Base-by-base conservation (phyloP, 1,140 invertebrate species). In the Pseudomyrmex sp. region DNA sequence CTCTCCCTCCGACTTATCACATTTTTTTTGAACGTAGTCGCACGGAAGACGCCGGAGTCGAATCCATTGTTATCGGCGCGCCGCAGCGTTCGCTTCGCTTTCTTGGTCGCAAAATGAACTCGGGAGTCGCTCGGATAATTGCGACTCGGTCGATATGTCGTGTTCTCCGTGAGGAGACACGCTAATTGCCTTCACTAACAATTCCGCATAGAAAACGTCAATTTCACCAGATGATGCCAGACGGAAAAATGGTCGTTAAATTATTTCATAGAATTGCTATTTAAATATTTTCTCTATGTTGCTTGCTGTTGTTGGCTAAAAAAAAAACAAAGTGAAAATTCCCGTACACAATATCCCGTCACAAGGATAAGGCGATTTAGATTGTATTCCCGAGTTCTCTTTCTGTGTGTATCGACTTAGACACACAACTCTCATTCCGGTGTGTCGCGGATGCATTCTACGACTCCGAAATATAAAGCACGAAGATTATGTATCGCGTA, bases 11-110 rank as follows among this genome's bases (percentile, higher is more conserved):
- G 62, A 68, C 26, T 77, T 77, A 66, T 26, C 62, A 68, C 50
- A 68, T 77, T 77, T 77, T 18, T 74, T 77, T 46, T 66, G 18
- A 77, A 68, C 26, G 23, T 26, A 66, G 12, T 68, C 48, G 61
- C n/a, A 20, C 9, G 48, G 50, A 77, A 77, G 13, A 56, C 68
- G 44, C 7, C 26, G 20, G 18, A 77, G 18, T 44, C 18, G 26
- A 77, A 77, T 44, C 26, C 20, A 68, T 77, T 66, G 61, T 77
- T 35, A 68, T 66, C 61, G 3, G 8, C 26, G n/a, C 8, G 46
- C 26, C 26, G 35, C 35, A 35, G 35, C 35, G 35, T 35, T 35
- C 35, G 18, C 18, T 18, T 18, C 18, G 18, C 18, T 18, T 35
- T 35, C 23, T 35, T n/a, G 12, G 66, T 7, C 18, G 48, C 26